Conservation (phyloP, 2,888 invertebrate genomes). For the Aphidius colemani region DNA sequence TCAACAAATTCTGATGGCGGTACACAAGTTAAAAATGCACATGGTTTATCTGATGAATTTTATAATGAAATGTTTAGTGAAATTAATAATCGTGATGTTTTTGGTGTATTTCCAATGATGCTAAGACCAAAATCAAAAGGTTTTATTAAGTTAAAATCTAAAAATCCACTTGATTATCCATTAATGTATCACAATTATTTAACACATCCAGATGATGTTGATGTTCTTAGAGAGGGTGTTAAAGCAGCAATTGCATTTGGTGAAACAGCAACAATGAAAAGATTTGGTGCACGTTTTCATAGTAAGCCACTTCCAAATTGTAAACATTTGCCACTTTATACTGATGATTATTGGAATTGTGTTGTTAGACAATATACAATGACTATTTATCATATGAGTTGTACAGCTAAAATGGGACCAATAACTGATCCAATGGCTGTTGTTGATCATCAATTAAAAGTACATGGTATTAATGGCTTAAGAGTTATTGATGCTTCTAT, state of each 20-base stretch:
- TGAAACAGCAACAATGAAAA: slow-evolving; percentile 76
- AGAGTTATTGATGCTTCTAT: slow-evolving; percentile 87
- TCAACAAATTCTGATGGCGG: slow-evolving; percentile 86
- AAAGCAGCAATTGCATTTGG: slow-evolving; percentile 83
- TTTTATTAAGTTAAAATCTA: slow-evolving; percentile 71
- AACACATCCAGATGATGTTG: slow-evolving; percentile 82
- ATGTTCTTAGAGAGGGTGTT: slow-evolving; percentile 82
- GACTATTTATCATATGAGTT: slow-evolving; percentile 86
- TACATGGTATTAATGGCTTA: slow-evolving; percentile 77
- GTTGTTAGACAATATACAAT: slow-evolving; percentile 80
- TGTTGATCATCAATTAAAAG: slow-evolving; percentile 76
- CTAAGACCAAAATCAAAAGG: slow-evolving; percentile 87
- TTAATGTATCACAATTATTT: slow-evolving; percentile 90
- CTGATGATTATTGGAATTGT: slow-evolving; percentile 89
- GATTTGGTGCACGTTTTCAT: slow-evolving; percentile 80
- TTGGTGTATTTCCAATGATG: slow-evolving; percentile 87
- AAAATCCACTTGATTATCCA: slow-evolving; percentile 77
- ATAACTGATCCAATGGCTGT: slow-evolving; percentile 77
- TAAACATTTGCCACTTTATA: slow-evolving; percentile 75
- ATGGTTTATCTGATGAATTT: slow-evolving; percentile 80
- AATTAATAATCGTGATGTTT: slow-evolving; percentile 76
- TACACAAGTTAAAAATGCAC: slow-evolving; percentile 77
- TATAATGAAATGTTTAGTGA: slow-evolving; percentile 76
- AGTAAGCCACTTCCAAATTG: slow-evolving; percentile 79
- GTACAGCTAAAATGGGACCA: slow-evolving; percentile 86